Conservation (phyloP, 2,113 vertebrate species). For the Solenodon paradoxus region DNA sequence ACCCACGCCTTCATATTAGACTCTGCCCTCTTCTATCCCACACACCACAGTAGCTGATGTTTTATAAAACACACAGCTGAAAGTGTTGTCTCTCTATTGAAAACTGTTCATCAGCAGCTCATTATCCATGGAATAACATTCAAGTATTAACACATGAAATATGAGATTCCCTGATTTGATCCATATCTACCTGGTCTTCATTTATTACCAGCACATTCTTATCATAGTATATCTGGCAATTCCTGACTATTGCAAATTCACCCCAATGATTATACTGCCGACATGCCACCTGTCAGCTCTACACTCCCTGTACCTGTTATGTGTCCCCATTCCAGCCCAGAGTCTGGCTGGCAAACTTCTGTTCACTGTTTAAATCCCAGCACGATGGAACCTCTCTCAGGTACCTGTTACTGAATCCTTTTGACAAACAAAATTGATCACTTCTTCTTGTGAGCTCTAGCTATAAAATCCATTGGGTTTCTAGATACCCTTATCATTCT, state of each 20-base stretch:
- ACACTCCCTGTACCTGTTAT: rapidly evolving
- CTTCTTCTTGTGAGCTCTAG: neutral
- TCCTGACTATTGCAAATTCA: neutral
- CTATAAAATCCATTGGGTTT: neutral
- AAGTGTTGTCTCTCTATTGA: neutral
- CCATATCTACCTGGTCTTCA: neutral
- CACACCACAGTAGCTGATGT: neutral
- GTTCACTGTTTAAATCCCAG: neutral
- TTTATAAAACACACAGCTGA: neutral
- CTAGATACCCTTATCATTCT: too few species aligned
- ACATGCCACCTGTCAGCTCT: too few species aligned
- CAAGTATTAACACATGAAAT: neutral
- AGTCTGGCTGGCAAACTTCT: neutral
- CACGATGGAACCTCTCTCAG: neutral
- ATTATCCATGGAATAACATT: neutral
- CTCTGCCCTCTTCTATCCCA: neutral
- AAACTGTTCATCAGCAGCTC: neutral
- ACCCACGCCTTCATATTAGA: neutral
- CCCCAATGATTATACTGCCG: neutral
- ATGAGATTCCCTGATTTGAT: neutral
- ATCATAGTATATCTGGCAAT: neutral
- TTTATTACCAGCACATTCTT: neutral
- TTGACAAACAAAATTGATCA: neutral
- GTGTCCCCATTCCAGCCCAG: neutral
- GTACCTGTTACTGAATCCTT: neutral